Base-by-base conservation (phyloP, 2,888 invertebrate genomes). In the Amiota mariae region DNA sequence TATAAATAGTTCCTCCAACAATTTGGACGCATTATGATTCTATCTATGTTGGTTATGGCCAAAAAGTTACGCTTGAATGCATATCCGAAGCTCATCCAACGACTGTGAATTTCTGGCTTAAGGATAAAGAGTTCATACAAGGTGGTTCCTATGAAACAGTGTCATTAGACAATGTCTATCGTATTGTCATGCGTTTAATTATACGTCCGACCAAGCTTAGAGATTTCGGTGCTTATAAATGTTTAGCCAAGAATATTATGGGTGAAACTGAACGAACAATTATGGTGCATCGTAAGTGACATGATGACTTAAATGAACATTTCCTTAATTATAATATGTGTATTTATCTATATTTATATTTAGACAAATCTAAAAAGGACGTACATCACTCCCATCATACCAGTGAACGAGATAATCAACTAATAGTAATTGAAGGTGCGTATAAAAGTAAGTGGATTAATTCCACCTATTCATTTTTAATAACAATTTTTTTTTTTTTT, bases 161-260 rank as follows among this genome's bases (percentile, higher is more conserved):
- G 72, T 92, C 93, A 78, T 90, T 94, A 78, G 94, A 95, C 87
- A 94, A 94, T 81, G 93, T 93, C 24, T 95, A 94, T 91, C 94
- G 94, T 88, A 93, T 95, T 76, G 92, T 94, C 76, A 93, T 95
- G 92, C 93, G 94, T 76, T 91, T 95, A 72, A 93, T 93, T 64
- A 92, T 95, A 81, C 91, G 92, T 73, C 92, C 93, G 72, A 92
- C 94, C 67, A 92, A 92, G 48, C 90, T 90, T 70, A 90, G 91
- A 11, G 95, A 95, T 90, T 95, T 94, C 87, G 95, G 95, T 36
- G 92, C 94, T 70, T 95, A 95, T 90, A 94, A 94, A 89, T 96
- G 96, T 89, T 92, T 95, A 77, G 94, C 95, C 46, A 95, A 95
- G 90, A 96, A 96, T 89, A 93, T 94, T 1, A 90, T 95, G 24